phyloP scores from a whole-genome alignment of 2,888 invertebrate species.

The Clusia tigrina region DNA sequence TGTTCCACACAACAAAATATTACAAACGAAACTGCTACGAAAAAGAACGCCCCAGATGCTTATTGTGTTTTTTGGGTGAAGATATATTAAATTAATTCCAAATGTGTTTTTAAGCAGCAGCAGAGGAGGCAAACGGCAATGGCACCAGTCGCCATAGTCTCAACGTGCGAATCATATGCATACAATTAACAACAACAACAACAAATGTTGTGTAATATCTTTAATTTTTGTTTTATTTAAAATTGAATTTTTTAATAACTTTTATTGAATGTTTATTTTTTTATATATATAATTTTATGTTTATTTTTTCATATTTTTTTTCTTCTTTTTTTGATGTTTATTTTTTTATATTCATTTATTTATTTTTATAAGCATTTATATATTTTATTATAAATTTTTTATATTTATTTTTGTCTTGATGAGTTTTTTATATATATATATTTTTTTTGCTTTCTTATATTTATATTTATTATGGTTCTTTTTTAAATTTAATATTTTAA shows the following conservation, averaged over 20 bases:
- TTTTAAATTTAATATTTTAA: no score
- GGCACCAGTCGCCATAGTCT: background rate
- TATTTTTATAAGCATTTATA: no score
- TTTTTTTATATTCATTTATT: background rate
- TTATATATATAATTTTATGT: no score
- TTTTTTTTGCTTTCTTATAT: no score
- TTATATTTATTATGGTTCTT: no score
- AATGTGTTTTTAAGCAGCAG: background rate
- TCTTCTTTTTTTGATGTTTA: no score
- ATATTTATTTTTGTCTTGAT: no score
- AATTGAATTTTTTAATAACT: background rate
- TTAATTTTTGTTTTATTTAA: background rate
- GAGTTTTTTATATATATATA: no score
- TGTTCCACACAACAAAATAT: background rate
- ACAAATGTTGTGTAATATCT: constrained; percentile 3
- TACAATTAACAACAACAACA: background rate
- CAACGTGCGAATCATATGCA: background rate
- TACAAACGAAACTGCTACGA: background rate
- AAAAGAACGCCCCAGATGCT: background rate
- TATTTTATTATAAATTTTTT: no score
- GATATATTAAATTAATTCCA: background rate
- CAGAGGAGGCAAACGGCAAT: background rate
- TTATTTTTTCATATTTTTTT: no score
- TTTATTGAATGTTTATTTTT: background rate
- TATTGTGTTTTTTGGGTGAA: no score